Conservation (phyloP, 2,888 invertebrate species). For the Polydrusus cervinus region DNA sequence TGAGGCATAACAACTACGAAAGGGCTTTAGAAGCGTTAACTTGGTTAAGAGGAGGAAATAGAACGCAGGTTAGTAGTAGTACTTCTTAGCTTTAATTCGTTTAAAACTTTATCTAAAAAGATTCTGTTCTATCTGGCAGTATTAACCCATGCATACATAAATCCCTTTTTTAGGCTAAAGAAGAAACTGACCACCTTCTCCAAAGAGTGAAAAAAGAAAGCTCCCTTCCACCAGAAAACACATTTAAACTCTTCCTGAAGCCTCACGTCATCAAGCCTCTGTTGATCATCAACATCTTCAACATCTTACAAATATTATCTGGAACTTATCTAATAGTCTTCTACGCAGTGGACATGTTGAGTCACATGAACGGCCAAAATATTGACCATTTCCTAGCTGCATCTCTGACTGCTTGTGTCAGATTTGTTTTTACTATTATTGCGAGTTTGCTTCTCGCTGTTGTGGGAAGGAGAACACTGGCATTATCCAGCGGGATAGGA, state of each 20-base stretch:
- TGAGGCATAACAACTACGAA: slow-evolving; percentile 75
- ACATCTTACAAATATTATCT: slow-evolving; percentile 81
- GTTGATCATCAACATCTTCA: slow-evolving; percentile 82
- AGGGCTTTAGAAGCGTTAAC: slow-evolving; percentile 70
- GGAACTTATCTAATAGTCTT: slow-evolving; percentile 87
- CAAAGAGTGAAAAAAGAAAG: slow-evolving; percentile 76
- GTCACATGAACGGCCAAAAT: slow-evolving; percentile 71
- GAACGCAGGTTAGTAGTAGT: slow-evolving; percentile 64
- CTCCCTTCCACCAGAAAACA: slow-evolving; percentile 65
- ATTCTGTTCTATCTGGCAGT: no score
- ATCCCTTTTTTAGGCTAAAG: slow-evolving; percentile 72
- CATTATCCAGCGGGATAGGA: slow-evolving; percentile 79
- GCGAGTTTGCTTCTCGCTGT: slow-evolving; percentile 79
- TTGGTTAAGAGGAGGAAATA: slow-evolving; percentile 68
- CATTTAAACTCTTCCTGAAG: slow-evolving; percentile 69
- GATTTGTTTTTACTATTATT: slow-evolving; percentile 78
- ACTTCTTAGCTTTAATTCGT: neutral
- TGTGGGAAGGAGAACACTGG: slow-evolving; percentile 79
- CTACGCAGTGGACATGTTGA: slow-evolving; percentile 84
- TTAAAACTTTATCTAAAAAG: no score
- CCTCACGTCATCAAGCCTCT: slow-evolving; percentile 82
- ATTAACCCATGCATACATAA: neutral
- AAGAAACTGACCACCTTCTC: slow-evolving; percentile 78
- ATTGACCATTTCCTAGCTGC: slow-evolving; percentile 76
- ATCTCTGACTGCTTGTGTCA: slow-evolving; percentile 80